phyloP scores from a whole-genome alignment of 2,113 vertebrate species.

The Rhynchomys soricoides region DNA sequence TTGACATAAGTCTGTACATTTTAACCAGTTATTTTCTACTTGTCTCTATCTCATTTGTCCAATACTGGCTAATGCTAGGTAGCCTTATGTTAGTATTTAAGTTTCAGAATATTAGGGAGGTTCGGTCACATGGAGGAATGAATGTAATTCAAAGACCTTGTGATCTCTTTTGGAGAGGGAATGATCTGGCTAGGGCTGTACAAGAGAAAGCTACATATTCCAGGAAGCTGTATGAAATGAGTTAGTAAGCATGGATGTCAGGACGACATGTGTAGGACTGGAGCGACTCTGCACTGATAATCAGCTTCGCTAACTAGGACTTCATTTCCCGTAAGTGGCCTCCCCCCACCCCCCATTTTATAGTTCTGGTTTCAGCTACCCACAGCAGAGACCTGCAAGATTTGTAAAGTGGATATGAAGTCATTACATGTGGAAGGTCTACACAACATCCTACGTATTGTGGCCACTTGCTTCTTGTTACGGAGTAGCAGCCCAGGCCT shows the following conservation, averaged over 20 bases:
- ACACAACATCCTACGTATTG: background rate
- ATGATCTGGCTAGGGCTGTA: background rate
- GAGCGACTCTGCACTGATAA: background rate
- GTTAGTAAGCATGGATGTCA: background rate
- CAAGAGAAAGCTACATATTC: background rate
- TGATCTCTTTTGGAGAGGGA: background rate
- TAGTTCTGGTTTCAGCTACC: constrained; percentile 1
- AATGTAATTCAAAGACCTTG: background rate
- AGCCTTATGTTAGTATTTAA: constrained; percentile 25
- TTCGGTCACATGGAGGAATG: constrained; percentile 9
- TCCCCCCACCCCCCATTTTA: background rate
- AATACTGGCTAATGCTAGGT: background rate
- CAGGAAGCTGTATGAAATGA: background rate
- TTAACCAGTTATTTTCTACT: background rate
- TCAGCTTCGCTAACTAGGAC: background rate
- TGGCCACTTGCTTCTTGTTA: background rate
- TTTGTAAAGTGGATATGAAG: background rate
- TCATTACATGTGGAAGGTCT: background rate
- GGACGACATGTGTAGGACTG: background rate
- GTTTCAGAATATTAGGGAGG: background rate
- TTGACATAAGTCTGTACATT: background rate
- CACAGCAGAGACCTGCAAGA: constrained; percentile 11
- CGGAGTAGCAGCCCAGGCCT: background rate
- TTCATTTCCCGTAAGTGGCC: constrained; percentile 34
- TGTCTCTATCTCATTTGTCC: background rate